Evolutionary conservation across 2,888 invertebrate species (phyloP).

Genomic region (Ochropleura plecta): DNA sequence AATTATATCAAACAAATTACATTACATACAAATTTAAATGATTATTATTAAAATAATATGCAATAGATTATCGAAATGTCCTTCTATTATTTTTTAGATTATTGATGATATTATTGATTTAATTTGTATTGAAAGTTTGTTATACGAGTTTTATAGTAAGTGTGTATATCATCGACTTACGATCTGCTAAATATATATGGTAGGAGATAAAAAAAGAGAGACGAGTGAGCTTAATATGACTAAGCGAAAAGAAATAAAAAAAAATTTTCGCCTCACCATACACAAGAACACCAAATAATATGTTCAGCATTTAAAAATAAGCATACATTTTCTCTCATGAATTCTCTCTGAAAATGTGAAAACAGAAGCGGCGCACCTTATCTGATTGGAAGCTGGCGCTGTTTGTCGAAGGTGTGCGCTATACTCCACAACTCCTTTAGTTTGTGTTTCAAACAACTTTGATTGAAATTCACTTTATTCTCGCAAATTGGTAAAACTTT

Average conservation of each 20-base stretch:
- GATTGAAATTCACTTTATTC: conserved; percentile 88
- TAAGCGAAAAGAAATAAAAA: no score
- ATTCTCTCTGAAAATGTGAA: conserved; percentile 52
- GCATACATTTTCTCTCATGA: conserved; percentile 47
- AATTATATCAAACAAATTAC: no score
- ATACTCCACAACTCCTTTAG: conserved; percentile 75
- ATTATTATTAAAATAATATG: no score
- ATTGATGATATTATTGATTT: no score
- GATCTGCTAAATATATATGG: no score
- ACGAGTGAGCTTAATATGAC: no score
- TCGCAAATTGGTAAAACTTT: conserved; percentile 86
- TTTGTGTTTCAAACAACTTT: conserved; percentile 83
- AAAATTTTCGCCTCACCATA: neutral
- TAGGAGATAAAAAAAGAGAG: no score
- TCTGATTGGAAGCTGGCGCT: conserved; percentile 64
- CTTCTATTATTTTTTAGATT: no score
- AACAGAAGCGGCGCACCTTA: conserved; percentile 56
- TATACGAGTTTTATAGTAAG: no score
- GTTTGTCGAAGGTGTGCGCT: conserved; percentile 78
- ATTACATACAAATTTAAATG: no score
- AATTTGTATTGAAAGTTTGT: no score
- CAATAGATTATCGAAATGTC: neutral
- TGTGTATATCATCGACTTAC: no score
- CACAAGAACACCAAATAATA: conserved; percentile 14
- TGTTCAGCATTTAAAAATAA: conserved; percentile 33